phyloP scores from a whole-genome alignment of 2,797 vertebrate species.

The Syngnathus acus region DNA sequence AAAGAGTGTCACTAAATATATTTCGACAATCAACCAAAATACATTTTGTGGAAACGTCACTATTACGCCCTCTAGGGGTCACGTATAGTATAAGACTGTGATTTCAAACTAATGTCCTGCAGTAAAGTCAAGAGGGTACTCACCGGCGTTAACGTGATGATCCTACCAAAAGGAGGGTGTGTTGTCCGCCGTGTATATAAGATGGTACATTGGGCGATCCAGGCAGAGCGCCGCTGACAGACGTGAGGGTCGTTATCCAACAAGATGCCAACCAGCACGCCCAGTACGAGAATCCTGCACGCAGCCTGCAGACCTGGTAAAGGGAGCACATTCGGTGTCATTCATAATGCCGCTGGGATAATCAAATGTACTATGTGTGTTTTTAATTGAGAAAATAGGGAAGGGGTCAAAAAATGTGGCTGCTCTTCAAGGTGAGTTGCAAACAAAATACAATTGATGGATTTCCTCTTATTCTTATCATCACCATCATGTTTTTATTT shows the following conservation, averaged over 20 bases:
- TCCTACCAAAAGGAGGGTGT: not conserved
- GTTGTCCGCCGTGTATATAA: slow-evolving; percentile 10
- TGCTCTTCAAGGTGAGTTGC: slow-evolving; percentile 19
- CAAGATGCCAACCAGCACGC: slow-evolving; percentile 36
- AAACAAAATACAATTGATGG: not conserved
- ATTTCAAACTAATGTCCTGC: too few species aligned
- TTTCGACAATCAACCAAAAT: not conserved
- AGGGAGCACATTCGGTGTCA: not conserved
- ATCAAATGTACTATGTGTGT: not conserved
- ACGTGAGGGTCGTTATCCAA: slow-evolving; percentile 19
- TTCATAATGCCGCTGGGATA: not conserved
- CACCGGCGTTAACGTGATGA: too few species aligned
- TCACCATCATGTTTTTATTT: not conserved
- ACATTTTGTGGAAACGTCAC: too few species aligned
- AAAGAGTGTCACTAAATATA: too few species aligned
- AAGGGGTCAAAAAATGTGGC: slow-evolving; percentile 10
- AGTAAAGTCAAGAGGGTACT: too few species aligned
- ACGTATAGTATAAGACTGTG: too few species aligned
- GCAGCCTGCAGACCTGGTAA: slow-evolving; percentile 25
- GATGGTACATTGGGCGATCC: too few species aligned
- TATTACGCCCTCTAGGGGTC: too few species aligned
- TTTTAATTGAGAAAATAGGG: slow-evolving; percentile 15
- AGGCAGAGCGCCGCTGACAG: slow-evolving; percentile 21
- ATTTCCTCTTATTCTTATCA: not conserved
- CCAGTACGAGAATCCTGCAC: slow-evolving; percentile 27